phyloP scores from a whole-genome alignment of 2,888 invertebrate species.

The Dynastes maya region DNA sequence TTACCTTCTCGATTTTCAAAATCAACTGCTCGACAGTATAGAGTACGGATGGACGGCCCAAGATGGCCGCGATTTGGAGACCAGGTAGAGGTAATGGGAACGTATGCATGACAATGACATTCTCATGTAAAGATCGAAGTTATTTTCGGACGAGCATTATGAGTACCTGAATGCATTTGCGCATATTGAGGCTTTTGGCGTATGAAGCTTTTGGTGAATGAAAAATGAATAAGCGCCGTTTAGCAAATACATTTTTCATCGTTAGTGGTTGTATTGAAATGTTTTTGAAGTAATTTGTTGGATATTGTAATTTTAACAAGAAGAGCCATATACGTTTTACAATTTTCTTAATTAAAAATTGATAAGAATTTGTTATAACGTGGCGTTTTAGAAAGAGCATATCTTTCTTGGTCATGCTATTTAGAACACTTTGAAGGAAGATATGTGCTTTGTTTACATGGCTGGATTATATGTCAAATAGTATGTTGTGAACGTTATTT shows the following conservation, averaged over 20 bases:
- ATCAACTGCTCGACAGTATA: slow-evolving; percentile 20
- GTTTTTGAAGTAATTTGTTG: no score
- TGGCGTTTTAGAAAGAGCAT: no score
- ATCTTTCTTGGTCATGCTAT: no score
- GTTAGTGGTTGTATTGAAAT: neutral
- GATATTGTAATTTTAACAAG: no score
- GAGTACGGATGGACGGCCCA: neutral
- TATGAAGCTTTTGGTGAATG: neutral
- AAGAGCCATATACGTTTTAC: no score
- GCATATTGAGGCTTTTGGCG: neutral
- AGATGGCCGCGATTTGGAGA: neutral
- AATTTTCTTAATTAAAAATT: no score
- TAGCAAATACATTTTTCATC: neutral
- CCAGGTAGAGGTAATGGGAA: slow-evolving; percentile 13
- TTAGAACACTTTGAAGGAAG: no score
- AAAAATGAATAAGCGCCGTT: neutral
- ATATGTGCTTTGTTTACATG: no score
- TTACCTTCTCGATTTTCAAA: slow-evolving; percentile 43
- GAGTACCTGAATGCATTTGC: neutral
- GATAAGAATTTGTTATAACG: no score
- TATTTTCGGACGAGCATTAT: neutral
- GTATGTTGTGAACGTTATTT: no score
- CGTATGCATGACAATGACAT: slow-evolving; percentile 1
- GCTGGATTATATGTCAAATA: no score
- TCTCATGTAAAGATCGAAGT: neutral